Percentiles rank a stretch among this genome's conserved stretches.
Conservation (phyloP, 2,888 invertebrate species). For the Synergus laeviventris region DNA sequence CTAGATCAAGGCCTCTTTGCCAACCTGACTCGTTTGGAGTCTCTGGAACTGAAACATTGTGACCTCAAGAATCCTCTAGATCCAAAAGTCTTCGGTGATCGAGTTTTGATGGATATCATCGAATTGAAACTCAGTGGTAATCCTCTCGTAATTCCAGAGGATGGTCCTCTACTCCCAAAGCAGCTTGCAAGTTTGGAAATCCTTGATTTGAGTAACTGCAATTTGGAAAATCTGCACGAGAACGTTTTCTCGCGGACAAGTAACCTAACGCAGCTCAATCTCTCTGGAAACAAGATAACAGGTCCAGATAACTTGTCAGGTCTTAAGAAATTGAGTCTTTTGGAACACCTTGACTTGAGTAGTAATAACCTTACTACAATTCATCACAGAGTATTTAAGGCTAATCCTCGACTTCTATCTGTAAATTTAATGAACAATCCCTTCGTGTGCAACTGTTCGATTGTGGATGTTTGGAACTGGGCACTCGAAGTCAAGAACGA, state of each 20-base stretch:
- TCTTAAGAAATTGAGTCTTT: constrained; percentile 78
- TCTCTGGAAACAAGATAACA: constrained; percentile 80
- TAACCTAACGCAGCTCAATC: constrained; percentile 81
- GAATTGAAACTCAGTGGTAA: constrained; percentile 84
- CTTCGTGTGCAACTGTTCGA: constrained; percentile 83
- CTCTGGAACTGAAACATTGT: constrained; percentile 83
- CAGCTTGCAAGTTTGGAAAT: constrained; percentile 81
- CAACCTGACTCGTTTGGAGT: constrained; percentile 82
- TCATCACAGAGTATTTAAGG: constrained; percentile 78
- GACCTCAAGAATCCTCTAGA: constrained; percentile 81
- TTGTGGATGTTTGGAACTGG: constrained; percentile 86
- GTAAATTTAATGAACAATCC: constrained; percentile 83
- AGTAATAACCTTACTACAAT: constrained; percentile 81
- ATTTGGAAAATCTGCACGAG: constrained; percentile 79
- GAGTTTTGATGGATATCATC: constrained; percentile 81
- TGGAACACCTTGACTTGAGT: constrained; percentile 81
- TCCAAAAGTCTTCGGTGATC: constrained; percentile 83
- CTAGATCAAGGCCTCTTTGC: constrained; percentile 83
- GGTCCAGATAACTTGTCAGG: constrained; percentile 78
- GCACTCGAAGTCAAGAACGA: constrained; percentile 82
- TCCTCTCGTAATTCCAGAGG: constrained; percentile 80
- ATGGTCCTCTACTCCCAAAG: constrained; percentile 81
- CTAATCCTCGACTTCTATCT: constrained; percentile 80
- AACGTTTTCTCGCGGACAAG: constrained; percentile 81
- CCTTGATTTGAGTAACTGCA: constrained; percentile 83